A percentile compares a stretch with the other conserved stretches of the same genome.
Evolutionary conservation across 2,113 vertebrate species (phyloP).

Genomic region (Archocentrus centrarchus): DNA sequence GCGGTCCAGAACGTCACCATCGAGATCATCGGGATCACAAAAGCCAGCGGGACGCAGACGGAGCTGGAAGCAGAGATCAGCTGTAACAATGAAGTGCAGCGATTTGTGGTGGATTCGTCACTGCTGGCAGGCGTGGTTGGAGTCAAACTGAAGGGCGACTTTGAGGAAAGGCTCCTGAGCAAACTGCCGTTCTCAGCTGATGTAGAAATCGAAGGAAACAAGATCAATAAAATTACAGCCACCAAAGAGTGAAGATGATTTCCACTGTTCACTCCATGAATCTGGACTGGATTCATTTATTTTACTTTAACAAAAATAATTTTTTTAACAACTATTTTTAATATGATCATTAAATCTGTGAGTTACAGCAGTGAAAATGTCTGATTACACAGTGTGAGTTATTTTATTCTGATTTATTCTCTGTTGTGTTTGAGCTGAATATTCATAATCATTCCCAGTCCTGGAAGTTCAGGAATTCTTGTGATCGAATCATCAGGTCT

Average conservation of each 20-base stretch:
- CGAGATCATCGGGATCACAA: neutral
- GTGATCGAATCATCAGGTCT: too few relatives aligned
- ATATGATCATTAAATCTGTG: too few relatives aligned
- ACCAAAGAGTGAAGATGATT: accelerated
- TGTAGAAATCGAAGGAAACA: neutral
- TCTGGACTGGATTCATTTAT: too few relatives aligned
- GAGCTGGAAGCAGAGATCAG: neutral
- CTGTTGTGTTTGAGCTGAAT: too few relatives aligned
- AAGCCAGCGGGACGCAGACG: neutral
- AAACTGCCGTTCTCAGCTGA: neutral
- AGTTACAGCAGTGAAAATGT: too few relatives aligned
- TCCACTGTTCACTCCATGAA: neutral
- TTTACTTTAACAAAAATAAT: too few relatives aligned
- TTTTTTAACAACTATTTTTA: too few relatives aligned
- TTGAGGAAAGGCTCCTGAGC: neutral
- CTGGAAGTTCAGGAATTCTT: too few relatives aligned
- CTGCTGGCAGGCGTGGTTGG: neutral
- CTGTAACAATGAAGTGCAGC: accelerated
- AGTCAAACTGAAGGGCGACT: neutral
- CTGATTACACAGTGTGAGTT: too few relatives aligned
- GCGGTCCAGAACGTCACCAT: neutral
- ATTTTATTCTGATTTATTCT: too few relatives aligned
- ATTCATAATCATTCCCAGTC: too few relatives aligned
- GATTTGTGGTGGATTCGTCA: neutral
- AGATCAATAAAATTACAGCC: neutral